Base-by-base conservation (phyloP, 2,797 vertebrate species). In the Pteronotus mesoamericanus region DNA sequence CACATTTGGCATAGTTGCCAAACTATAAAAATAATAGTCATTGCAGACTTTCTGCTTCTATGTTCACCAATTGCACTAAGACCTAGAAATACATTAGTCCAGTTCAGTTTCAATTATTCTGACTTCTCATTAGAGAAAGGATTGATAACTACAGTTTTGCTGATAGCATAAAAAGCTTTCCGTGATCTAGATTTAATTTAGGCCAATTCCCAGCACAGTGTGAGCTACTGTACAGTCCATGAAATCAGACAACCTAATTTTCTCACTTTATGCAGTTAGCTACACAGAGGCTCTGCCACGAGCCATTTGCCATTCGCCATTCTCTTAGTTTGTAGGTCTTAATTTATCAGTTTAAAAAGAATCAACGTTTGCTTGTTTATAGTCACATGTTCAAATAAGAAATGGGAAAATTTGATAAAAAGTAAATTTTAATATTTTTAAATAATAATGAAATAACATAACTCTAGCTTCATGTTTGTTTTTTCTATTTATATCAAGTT, bases 61-160 rank as follows among this genome's bases (percentile, higher is more conserved):
- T 19, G 59, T 92, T 97, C 96, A 89, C 92, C 86, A 83, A 57
- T 44, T 78, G 69, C 39, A 72, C 59, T 83, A 91, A 83, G 24
- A 97, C 71, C 75, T 96, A 91, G 71, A 97, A 66, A 90, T 48
- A 83, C 9, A 86, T 91, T 96, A 94, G 66, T 91, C 72, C 57
- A 88, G 78, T 71, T 97, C 48, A 18, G 42, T 93, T 80, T 96
- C 87, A 66, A 84, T 96, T 97, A 96, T 91, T 96, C 91, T 86
- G 89, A 85, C 68, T 97, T 97, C 95, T 96, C 86, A 95, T 94
- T 96, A 97, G 93, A 92, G 59, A 94, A 97, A 97, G 75, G 78
- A 97, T 90, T 93, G 89, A 96, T 96, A 96, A 92, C 66, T 24
- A 83, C 69, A 86, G 32, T 95, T 97, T 95, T 96, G 15, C 86